Base-by-base conservation (phyloP, 2,113 vertebrate genomes). In the Ptychochromis oligacanthus region DNA sequence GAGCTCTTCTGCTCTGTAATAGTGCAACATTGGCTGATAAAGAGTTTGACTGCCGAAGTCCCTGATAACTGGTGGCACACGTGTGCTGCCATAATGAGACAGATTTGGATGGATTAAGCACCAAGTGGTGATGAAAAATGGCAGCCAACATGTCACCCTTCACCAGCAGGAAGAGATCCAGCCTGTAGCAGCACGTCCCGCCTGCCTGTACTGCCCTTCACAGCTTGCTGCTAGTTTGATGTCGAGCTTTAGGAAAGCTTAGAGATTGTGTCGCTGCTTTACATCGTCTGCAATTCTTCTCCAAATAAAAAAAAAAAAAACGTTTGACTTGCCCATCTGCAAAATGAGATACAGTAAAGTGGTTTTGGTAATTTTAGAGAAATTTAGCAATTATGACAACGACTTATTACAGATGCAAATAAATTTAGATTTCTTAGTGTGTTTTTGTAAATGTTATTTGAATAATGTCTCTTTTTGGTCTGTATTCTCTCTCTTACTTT, bases 41-140 rank as follows among this genome's bases (percentile, higher is more conserved):
- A 70, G 60, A 80, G 24, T 67, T 67, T 2, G 40, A 26, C 86
- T 40, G 88, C 77, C 83, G 79, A 72, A 72, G 74, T 85, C 85
- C 85, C 77, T 24, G 77, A 77, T 85, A 88, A 81, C 85, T 83
- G 79, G 84, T 64, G 76, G 82, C 89, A 65, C 93, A 91, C 31
- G 84, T 91, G 90, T 80, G 84, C 83, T 13, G 84, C 89, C 83
- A 91, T 93, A 93, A 95, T 92, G 80, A 92, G 88, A 86, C 80
- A 77, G 92, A 95, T 94, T 94, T 93, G 89, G 87, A 88, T 26
- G 83, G 93, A 94, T 95, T 93, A 93, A 77, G 84, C 91, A 75
- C 93, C 92, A 84, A 94, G 93, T 92, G 89, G 86, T 75, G 87
- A 82, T 77, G 87, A 75, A 83, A 87, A 86, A 88, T 88, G 91